Base-by-base conservation (phyloP, 2,797 vertebrate species). In the Lutjanus campechanus region DNA sequence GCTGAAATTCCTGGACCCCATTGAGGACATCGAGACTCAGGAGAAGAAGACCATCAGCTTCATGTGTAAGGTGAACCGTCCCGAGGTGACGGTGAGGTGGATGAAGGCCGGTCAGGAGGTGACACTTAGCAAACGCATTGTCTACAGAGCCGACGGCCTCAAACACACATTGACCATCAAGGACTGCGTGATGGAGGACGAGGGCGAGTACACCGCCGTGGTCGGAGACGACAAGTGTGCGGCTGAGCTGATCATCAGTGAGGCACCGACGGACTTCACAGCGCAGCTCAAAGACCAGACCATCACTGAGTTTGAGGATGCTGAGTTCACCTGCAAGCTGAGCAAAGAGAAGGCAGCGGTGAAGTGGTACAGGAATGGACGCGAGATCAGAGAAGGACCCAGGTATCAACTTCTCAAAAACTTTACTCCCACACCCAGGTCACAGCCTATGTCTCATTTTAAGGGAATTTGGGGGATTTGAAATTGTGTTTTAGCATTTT, bases 261-360 rank as follows among this genome's bases (percentile, higher is more conserved):
- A 99, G 91, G 98, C 98, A 0, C 98, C 98, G 0, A 96, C 98
- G 2, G 98, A 99, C 89, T 99, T 99, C 91, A 94, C 95, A 0
- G 93, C 96, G 1, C 96, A 97, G 87, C 95, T 99, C 13, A 97
- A 93, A 90, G 98, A 99, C 87, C 98, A 98, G 93, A 99, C 98
- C 1, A 95, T 99, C 90, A 98, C 97, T 0, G 98, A 99, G 93
- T 99, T 99, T 64, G 98, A 99, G 75, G 98, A 99, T 5, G 98
- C 98, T 1, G 94, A 97, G 92, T 99, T 99, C 88, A 95, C 92
- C 1, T 99, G 98, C 92, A 97, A 98, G 81, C 93, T 99, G 77
- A 97, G 96, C 84, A 99, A 99, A 88, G 98, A 99, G 88, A 99
- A 97, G 92, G 97, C 98, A 13, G 91, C 83, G 2, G 97, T 97